These are phyloP conservation scores for Pica pica DNA, from an alignment of 2,113 vertebrate species.

Conservation along the genomic window DNA sequence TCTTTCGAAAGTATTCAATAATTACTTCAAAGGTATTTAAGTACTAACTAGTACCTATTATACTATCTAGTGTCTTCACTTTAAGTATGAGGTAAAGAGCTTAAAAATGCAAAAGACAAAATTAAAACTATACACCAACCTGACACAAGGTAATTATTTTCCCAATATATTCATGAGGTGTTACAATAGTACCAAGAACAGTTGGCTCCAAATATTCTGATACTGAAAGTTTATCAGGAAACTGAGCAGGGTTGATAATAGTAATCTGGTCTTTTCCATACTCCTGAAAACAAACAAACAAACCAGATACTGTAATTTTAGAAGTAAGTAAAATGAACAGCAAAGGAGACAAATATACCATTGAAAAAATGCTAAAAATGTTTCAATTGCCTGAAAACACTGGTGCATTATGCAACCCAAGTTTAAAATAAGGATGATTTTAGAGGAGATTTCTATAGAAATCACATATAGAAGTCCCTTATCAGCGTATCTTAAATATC, in stretches of 20 bases:
- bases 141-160: constrained; percentile 90
- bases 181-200: constrained; percentile 88
- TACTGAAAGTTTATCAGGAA: constrained; percentile 85
- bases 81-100: neutral
- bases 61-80: neutral
- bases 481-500: neutral
- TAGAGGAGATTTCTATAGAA: neutral
- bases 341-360: neutral
- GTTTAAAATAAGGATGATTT: neutral
- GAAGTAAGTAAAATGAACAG: neutral
- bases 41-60: neutral
- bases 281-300: constrained; percentile 71
- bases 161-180: constrained; percentile 84
- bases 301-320: neutral
- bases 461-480: neutral
- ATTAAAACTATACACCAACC: constrained; percentile 72
- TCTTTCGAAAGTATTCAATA: neutral
- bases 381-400: neutral
- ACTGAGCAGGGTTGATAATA: constrained; percentile 89
- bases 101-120: neutral
- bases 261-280: constrained; percentile 84
- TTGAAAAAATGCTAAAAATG: neutral
- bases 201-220: constrained; percentile 90
- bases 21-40: neutral
- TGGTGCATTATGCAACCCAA: neutral